phyloP scores from a whole-genome alignment of 2,888 invertebrate species.

The Cerastis leucographa region DNA sequence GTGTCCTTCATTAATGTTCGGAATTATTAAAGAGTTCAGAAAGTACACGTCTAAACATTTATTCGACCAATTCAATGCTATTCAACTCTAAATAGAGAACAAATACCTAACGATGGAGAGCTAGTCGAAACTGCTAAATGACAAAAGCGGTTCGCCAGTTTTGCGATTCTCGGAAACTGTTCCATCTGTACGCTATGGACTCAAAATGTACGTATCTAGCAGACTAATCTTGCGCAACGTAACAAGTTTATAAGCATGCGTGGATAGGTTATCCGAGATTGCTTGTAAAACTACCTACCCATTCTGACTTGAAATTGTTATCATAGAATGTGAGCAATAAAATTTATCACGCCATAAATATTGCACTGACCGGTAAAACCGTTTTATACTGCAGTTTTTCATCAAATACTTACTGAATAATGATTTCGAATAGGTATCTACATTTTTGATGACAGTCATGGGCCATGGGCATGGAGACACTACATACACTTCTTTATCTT shows the following conservation, averaged over 20 bases:
- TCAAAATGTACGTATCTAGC: constrained; percentile 23
- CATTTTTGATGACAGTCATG: background rate
- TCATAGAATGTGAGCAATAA: constrained; percentile 35
- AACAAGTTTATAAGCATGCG: constrained; percentile 36
- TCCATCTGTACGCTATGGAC: constrained; percentile 23
- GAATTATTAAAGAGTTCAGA: background rate
- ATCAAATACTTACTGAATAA: constrained; percentile 3
- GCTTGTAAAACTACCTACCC: constrained; percentile 14
- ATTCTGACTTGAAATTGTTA: constrained; percentile 39
- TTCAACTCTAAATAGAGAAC: constrained; percentile 18
- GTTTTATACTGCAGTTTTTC: background rate
- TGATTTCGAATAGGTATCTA: background rate
- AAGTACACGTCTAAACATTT: background rate
- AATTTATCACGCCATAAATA: constrained; percentile 37
- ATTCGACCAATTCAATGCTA: background rate
- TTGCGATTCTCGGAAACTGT: constrained; percentile 26
- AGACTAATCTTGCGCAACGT: constrained; percentile 41
- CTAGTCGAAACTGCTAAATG: constrained; percentile 5
- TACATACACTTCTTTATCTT: background rate
- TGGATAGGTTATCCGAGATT: constrained; percentile 30
- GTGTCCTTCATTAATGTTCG: constrained; percentile 32
- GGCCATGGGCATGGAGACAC: too few relatives aligned
- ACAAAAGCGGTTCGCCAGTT: constrained; percentile 29
- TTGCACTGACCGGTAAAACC: constrained; percentile 9
- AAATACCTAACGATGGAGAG: background rate